phyloP scores from a whole-genome alignment of 2,888 invertebrate genomes.

The Epirrita christyi region DNA sequence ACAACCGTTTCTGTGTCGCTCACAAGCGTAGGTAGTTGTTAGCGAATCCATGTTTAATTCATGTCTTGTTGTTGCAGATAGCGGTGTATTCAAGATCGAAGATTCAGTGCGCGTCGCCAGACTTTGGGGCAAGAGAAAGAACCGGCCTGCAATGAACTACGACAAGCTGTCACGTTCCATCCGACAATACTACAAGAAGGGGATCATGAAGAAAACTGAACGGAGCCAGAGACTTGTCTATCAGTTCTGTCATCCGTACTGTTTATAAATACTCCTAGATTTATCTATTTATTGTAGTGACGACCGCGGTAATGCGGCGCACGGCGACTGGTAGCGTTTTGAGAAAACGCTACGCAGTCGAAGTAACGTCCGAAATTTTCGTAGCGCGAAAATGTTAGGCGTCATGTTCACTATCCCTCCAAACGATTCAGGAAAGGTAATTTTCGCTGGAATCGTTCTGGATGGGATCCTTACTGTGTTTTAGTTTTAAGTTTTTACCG shows the following conservation, averaged over 20 bases:
- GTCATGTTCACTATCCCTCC: conserved; percentile 69
- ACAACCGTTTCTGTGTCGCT: conserved; percentile 30
- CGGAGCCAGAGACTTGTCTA: conserved; percentile 99
- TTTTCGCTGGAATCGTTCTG: conserved; percentile 80
- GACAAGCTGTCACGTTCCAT: conserved; percentile 99
- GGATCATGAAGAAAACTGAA: conserved; percentile 99
- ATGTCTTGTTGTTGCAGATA: conserved; percentile 74
- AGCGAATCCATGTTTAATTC: conserved; percentile 63
- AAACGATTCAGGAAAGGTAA: conserved; percentile 83
- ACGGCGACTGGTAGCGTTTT: conserved; percentile 68
- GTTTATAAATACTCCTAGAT: conserved; percentile 85
- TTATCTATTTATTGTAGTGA: conserved; percentile 54
- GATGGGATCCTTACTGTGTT: conserved; percentile 71
- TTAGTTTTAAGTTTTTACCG: conserved; percentile 73
- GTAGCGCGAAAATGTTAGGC: conserved; percentile 55
- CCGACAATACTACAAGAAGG: conserved; percentile 99
- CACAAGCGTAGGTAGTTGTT: conserved; percentile 27
- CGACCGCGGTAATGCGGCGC: conserved; percentile 80
- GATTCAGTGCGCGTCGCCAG: conserved; percentile 98
- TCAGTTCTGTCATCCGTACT: conserved; percentile 98
- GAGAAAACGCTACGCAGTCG: conserved; percentile 67
- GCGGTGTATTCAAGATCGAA: conserved; percentile 99
- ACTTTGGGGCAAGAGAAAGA: conserved; percentile 99
- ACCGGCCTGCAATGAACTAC: conserved; percentile 99
- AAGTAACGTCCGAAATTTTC: conserved; percentile 59